Conservation (phyloP, 1,140 invertebrate genomes). For the Macrobrachium nipponense region DNA sequence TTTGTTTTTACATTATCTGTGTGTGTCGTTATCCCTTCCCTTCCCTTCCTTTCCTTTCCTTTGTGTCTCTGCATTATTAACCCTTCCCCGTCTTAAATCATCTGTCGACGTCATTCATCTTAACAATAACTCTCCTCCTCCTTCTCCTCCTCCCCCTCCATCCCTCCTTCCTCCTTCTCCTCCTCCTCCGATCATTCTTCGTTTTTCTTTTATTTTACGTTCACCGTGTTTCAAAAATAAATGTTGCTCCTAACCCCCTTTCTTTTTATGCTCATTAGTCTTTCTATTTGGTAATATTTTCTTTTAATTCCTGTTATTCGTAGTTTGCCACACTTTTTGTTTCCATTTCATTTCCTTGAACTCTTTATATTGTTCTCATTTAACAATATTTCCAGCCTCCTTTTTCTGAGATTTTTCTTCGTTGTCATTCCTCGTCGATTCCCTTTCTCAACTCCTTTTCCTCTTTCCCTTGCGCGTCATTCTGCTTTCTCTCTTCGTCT, state of each 20-base stretch:
- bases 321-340: too few species aligned
- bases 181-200: background rate
- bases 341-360: background rate
- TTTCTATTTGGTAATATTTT: background rate
- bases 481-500: background rate
- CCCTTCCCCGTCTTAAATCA: background rate
- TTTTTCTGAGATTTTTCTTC: background rate
- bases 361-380: background rate
- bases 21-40: background rate
- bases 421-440: background rate
- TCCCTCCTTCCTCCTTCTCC: background rate
- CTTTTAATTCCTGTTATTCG: too few species aligned
- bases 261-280: background rate
- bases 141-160: background rate
- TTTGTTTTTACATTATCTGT: background rate
- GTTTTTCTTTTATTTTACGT: background rate
- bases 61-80: background rate
- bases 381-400: background rate
- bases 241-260: background rate
- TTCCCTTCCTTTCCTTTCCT: background rate
- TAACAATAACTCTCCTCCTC: background rate
- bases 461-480: background rate
- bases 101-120: background rate
- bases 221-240: background rate
- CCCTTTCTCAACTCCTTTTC: background rate